phyloP scores from a whole-genome alignment of 2,888 invertebrate species.

The Agrotis ipsilon region DNA sequence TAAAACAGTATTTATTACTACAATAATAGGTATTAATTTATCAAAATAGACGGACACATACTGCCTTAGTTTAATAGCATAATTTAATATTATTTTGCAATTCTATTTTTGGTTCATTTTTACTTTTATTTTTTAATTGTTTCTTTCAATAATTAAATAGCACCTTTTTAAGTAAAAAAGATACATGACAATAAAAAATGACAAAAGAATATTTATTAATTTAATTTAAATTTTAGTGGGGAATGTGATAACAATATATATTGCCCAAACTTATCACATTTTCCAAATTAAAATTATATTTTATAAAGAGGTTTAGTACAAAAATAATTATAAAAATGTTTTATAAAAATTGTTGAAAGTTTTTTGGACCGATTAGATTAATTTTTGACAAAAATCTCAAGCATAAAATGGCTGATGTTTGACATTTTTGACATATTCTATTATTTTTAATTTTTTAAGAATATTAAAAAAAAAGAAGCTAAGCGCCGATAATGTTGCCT shows the following conservation, averaged over 20 bases:
- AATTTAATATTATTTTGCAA: conserved; percentile 53
- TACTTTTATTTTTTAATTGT: conserved; percentile 25
- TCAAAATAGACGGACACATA: conserved; percentile 58
- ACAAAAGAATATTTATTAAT: conserved; percentile 62
- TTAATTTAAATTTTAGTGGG: conserved; percentile 63
- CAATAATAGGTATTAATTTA: conserved; percentile 58
- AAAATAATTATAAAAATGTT: conserved; percentile 62
- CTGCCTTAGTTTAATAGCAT: conserved; percentile 69
- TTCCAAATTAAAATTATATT: conserved; percentile 63
- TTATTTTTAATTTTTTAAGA: conserved; percentile 54
- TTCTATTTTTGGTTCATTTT: conserved; percentile 38
- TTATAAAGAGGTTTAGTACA: conserved; percentile 68
- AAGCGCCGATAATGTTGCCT: conserved; percentile 80
- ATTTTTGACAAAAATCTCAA: conserved; percentile 85
- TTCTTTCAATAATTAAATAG: conserved; percentile 43
- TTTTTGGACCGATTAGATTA: conserved; percentile 73
- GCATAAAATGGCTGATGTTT: conserved; percentile 87
- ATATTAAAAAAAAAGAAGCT: conserved; percentile 62
- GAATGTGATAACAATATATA: conserved; percentile 71
- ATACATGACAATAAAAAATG: conserved; percentile 64
- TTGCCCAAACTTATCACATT: conserved; percentile 74
- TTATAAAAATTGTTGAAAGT: conserved; percentile 58
- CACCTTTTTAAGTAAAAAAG: conserved; percentile 33
- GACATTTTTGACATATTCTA: conserved; percentile 83
- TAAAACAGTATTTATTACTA: conserved; percentile 58